Conservation (phyloP, 2,113 vertebrate genomes). For the Acrocephalus arundinaceus region DNA sequence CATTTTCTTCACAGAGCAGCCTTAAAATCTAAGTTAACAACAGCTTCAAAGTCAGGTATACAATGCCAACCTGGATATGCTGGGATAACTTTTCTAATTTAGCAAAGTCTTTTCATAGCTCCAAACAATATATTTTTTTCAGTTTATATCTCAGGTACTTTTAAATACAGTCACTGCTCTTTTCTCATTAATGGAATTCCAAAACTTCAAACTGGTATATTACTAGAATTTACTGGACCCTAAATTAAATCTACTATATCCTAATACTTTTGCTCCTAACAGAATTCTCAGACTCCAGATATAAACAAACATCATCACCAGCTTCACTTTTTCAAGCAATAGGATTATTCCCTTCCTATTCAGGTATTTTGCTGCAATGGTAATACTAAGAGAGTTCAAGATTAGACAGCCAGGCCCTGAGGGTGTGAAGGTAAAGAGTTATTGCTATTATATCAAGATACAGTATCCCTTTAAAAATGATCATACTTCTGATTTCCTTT, state of each 20-base stretch:
- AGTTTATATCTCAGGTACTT: background rate
- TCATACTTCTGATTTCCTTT: background rate
- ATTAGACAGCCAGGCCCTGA: background rate
- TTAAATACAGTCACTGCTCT: background rate
- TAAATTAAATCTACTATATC: background rate
- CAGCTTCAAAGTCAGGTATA: background rate
- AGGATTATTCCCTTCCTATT: background rate
- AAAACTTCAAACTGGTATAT: background rate
- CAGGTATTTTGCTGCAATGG: background rate
- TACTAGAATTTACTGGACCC: background rate
- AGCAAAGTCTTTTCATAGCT: background rate
- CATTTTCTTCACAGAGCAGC: background rate
- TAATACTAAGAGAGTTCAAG: background rate
- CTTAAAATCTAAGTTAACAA: background rate
- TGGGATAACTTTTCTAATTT: background rate
- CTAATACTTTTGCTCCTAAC: background rate
- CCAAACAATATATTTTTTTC: background rate
- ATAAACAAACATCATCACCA: background rate
- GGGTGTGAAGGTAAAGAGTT: background rate
- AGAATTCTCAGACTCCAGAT: background rate
- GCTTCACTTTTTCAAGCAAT: background rate
- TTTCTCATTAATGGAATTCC: background rate
- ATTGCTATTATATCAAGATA: background rate
- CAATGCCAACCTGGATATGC: background rate
- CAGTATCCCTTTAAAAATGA: background rate